Conservation (phyloP, 2,888 invertebrate species). For the Epinotia nisella region DNA sequence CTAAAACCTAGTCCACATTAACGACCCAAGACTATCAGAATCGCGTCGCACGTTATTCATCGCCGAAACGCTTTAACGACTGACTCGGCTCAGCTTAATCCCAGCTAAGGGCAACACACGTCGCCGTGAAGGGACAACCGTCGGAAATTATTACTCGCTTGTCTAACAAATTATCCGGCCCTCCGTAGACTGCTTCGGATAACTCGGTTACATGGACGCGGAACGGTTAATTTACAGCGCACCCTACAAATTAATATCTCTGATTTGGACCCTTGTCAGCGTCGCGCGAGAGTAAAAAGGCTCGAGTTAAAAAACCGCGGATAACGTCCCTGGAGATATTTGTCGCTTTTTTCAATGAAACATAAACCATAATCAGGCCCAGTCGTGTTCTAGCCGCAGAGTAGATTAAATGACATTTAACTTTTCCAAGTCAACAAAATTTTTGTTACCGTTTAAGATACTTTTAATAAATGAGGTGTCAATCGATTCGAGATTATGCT, state of each 20-base stretch:
- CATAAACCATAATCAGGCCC: background rate
- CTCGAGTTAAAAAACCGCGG: constrained; percentile 11
- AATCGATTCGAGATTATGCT: too few relatives aligned
- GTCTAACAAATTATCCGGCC: constrained; percentile 75
- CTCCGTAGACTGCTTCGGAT: constrained; percentile 56
- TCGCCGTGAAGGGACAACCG: constrained; percentile 58
- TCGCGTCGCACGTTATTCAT: background rate
- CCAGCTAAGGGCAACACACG: constrained; percentile 50
- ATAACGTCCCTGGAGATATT: constrained; percentile 1
- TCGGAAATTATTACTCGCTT: constrained; percentile 73
- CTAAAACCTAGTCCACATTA: background rate
- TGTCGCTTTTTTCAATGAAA: constrained; percentile 6
- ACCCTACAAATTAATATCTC: constrained; percentile 83
- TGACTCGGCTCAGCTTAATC: constrained; percentile 16
- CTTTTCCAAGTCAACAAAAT: too few relatives aligned
- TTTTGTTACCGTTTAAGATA: too few relatives aligned
- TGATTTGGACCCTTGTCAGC: constrained; percentile 83
- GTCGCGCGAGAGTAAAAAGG: constrained; percentile 49
- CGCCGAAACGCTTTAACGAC: constrained; percentile 16
- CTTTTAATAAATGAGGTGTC: too few relatives aligned
- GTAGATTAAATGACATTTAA: background rate
- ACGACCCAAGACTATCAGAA: constrained; percentile 10
- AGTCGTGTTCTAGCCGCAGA: background rate
- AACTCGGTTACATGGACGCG: constrained; percentile 74
- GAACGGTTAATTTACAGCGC: constrained; percentile 80